Evolutionary conservation across 2,797 vertebrate genomes (phyloP).

Genomic region (Melanotaenia parkinsoni): DNA sequence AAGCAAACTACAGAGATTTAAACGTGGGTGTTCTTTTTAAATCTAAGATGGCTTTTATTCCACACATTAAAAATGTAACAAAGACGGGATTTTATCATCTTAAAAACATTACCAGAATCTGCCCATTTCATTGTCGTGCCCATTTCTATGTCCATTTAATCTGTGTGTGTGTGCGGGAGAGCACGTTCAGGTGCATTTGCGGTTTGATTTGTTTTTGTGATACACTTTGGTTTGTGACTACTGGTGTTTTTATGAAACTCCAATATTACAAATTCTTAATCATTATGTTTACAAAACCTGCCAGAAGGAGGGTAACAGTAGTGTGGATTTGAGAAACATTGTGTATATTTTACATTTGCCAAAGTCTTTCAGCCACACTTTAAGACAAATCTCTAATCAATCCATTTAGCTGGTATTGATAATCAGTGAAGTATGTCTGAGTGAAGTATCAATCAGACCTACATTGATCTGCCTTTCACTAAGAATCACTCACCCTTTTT

Average conservation of each 20-base stretch:
- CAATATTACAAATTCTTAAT: neutral
- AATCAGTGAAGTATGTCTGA: conserved; percentile 43
- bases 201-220: no score
- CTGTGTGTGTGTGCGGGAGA: no score
- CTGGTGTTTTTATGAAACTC: neutral
- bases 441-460: conserved; percentile 45
- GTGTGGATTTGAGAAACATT: neutral
- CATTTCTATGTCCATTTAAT: no score
- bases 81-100: no score
- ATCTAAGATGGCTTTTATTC: no score
- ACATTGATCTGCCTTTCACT: conserved; percentile 49
- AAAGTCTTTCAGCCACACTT: conserved; percentile 16
- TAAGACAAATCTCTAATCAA: conserved; percentile 38
- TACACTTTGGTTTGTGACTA: neutral
- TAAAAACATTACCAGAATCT: no score
- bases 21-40: no score
- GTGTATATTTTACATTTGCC: conserved; percentile 18
- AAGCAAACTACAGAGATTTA: no score
- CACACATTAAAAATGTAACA: no score
- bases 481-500: conserved; percentile 30
- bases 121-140: no score
- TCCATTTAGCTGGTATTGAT: conserved; percentile 53
- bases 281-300: neutral
- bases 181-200: no score
- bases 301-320: neutral